Evolutionary conservation across 2,888 invertebrate species (phyloP), one percentile per base, ranked within the genome.

Genomic region (Cactoblastis cactorum): DNA sequence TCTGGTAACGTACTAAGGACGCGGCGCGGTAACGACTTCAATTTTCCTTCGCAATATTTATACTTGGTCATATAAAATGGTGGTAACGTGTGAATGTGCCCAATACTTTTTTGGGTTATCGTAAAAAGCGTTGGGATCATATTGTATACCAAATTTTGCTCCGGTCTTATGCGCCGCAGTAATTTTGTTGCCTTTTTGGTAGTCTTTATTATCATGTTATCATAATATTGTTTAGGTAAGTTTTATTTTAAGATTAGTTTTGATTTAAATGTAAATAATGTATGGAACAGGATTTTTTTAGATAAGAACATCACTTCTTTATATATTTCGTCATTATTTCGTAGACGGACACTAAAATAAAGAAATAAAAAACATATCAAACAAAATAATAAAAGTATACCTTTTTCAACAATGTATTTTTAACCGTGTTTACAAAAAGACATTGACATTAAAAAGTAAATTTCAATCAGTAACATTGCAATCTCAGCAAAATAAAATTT

Each of bases 11-110:
- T 19, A 15, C 15, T 45, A 32, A 32, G 45, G 15, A 32, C 45
- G 17, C 8, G 34, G 22, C 34, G 8, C 34, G 34, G 34, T 46
- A 34, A 46, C 46, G 34, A 34, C 46, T 46, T 19, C 46, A 46
- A 46, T 46, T 34, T 46, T 46, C 46, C 18, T 46, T 46, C 19
- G 46, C 18, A 35, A 34, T 46, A 46, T 46, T 46, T 46, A 46
- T 46, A 35, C 6, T 34, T 33, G 45, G n/a, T 14, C 46, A 35
- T 35, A 34, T 46, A 39, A 39, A 39, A 39, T 39, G 19, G 39
- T 12, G 39, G 46, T 22, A 22, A 46, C 34, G 34, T 46, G 33
- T 9, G 32, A 46, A 46, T 46, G 34, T 46, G 19, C 19, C 33
- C 34, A 18, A 8, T 39, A 12, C 39, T 12, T 39, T 12, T 39